Base-by-base conservation (phyloP, 1,140 invertebrate genomes). In the Anadara kagoshimensis region DNA sequence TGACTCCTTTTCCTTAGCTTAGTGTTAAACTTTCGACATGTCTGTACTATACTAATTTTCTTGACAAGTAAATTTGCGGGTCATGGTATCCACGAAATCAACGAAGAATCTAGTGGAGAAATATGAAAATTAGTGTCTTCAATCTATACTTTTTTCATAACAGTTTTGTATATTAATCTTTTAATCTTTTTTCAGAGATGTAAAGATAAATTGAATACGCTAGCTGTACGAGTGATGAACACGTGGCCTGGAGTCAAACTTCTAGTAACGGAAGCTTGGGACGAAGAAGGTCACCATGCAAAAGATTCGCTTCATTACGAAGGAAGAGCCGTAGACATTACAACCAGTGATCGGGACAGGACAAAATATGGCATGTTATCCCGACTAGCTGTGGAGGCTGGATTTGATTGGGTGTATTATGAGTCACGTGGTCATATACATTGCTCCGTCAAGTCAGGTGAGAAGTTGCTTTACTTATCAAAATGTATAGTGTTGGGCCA, bases 351-450 rank as follows among this genome's bases (percentile, higher is more conserved):
- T 91, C 91, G 94, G 24, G 96, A 99, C 89, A 78, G 94, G 47
- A 93, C 94, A 83, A 98, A 98, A 90, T 96, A 97, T 88, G 97
- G 97, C 53, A 97, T 98, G 95, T 90, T 99, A 73, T 97, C 97
- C 0, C 90, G 97, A 47, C 92, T 99, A n/a, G 97, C 97, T 0
- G 95, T 98, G 26, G 95, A 98, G 89, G 96, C 97, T 14, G 97
- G 97, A 79, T 99, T 99, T 92, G 97, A 98, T 91, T 99, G 97
- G 97, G 97, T 99, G 24, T 97, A 96, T 90, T 99, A 98, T 88
- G 96, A 98, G 89, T 95, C 94, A 83, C 92, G 96, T 73, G 93
- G 94, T 18, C 96, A 98, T 86, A 97, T 99, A 84, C 97, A 99
- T 89, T 98, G 96, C 89, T 98, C 97, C 43, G 97, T 98, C 59